These are phyloP conservation scores for Turnix velox DNA, from an alignment of 2,113 vertebrate genomes.

Conservation along the genomic window DNA sequence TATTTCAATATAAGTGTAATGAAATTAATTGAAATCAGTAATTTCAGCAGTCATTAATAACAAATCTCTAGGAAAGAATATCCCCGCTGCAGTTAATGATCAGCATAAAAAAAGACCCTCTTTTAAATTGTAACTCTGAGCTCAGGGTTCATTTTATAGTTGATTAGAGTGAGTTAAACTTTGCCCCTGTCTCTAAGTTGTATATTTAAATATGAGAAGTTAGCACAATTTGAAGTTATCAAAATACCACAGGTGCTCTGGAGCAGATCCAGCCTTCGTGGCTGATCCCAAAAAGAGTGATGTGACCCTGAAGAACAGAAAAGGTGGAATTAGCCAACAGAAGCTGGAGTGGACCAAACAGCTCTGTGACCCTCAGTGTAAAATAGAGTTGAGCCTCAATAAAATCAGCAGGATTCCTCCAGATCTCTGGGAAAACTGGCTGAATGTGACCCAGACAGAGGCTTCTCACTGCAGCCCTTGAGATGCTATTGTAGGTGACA, in stretches of 20 bases:
- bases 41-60: constrained; percentile 74
- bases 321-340: not conserved
- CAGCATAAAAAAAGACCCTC: constrained; percentile 23
- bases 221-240: constrained; percentile 53
- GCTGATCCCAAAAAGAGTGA: not conserved
- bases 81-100: constrained; percentile 44
- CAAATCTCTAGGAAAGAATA: constrained; percentile 60
- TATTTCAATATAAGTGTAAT: constrained; percentile 62
- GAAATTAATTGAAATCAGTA: constrained; percentile 72
- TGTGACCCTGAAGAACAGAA: constrained; percentile 10
- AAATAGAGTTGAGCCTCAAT: not conserved
- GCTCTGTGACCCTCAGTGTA: not conserved
- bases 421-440: not conserved
- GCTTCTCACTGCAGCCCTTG: rapidly evolving
- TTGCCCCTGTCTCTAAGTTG: constrained; percentile 60
- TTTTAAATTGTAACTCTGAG: constrained; percentile 35
- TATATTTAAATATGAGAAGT: constrained; percentile 50
- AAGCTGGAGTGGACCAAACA: not conserved
- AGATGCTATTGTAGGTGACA: not conserved
- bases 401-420: not conserved
- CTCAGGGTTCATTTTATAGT: constrained; percentile 63
- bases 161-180: constrained; percentile 76
- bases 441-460: not conserved
- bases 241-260: constrained; percentile 56
- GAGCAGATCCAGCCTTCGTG: not conserved